These are phyloP conservation scores for Dolichopus griseipennis DNA, from an alignment of 2,888 invertebrate genomes.

Conservation along the genomic window DNA sequence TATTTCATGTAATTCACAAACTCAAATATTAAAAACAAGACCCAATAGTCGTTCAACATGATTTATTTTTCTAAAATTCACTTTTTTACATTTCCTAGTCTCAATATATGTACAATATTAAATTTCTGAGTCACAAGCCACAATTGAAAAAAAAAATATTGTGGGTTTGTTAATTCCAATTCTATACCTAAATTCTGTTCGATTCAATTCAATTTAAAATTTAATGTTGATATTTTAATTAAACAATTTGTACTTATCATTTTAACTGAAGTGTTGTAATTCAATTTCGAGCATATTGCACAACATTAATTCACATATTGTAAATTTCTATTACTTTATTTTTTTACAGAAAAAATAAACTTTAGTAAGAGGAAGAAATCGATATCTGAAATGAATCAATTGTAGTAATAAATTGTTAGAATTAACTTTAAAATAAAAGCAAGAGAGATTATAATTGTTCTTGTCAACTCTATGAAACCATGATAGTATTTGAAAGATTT, in stretches of 20 bases:
- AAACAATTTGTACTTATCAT: slow-evolving; percentile 27
- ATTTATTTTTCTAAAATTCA: background rate
- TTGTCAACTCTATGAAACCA: too few species aligned
- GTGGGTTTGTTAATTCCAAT: background rate
- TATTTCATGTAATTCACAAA: too few species aligned
- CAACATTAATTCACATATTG: slow-evolving; percentile 1
- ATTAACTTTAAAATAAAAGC: too few species aligned
- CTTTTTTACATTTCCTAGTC: background rate
- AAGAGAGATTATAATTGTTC: too few species aligned
- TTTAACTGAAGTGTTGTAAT: slow-evolving; percentile 18
- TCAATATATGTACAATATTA: background rate
- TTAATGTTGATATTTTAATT: slow-evolving; percentile 27
- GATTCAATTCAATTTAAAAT: background rate
- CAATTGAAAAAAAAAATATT: background rate
- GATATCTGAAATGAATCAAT: too few species aligned
- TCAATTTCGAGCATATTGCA: slow-evolving; percentile 16
- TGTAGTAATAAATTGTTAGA: too few species aligned
- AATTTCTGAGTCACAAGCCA: background rate
- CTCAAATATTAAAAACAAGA: too few species aligned
- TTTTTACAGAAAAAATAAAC: too few species aligned
- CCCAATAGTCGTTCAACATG: background rate
- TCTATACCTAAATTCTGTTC: too few species aligned
- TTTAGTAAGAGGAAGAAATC: too few species aligned
- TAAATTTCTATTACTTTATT: too few species aligned
- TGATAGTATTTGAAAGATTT: too few species aligned